A percentile compares a stretch with the other conserved stretches of the same genome.
These are phyloP conservation scores for Ammodramus savannarum DNA, from an alignment of 2,113 vertebrate species.

Conservation along the genomic window DNA sequence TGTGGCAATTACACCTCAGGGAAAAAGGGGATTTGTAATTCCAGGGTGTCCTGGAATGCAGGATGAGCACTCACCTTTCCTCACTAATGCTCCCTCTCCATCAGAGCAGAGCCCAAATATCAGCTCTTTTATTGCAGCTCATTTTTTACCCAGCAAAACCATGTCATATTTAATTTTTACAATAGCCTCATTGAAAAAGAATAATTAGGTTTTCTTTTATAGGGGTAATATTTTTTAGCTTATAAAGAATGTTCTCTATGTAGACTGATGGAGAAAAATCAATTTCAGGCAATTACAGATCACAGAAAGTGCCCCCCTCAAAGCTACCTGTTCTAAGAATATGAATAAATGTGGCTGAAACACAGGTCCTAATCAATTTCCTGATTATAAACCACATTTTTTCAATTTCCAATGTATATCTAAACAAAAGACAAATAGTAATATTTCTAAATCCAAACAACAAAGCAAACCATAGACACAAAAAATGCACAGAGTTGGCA, in stretches of 20 bases:
- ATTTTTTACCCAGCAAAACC: neutral
- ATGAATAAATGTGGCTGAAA: neutral
- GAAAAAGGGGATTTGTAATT: neutral
- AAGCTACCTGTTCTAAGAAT: neutral
- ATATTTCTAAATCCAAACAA: neutral
- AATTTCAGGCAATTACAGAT: neutral
- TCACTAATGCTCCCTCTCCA: neutral
- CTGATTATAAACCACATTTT: neutral
- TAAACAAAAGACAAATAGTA: neutral
- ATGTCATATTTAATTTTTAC: neutral
- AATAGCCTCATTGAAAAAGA: neutral
- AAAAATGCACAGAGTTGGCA: neutral
- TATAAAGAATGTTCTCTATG: neutral
- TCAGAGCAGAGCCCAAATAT: neutral
- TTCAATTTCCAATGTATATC: neutral
- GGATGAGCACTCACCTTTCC: neutral
- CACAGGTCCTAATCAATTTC: neutral
- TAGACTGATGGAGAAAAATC: neutral
- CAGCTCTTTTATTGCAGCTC: neutral
- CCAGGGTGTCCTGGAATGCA: neutral
- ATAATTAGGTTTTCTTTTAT: neutral
- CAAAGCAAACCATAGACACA: neutral
- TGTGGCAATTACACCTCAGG: neutral
- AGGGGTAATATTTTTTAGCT: neutral
- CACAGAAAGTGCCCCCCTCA: neutral